Evolutionary conservation across 1,140 invertebrate species (phyloP).

Genomic region (Hyphantria cunea): DNA sequence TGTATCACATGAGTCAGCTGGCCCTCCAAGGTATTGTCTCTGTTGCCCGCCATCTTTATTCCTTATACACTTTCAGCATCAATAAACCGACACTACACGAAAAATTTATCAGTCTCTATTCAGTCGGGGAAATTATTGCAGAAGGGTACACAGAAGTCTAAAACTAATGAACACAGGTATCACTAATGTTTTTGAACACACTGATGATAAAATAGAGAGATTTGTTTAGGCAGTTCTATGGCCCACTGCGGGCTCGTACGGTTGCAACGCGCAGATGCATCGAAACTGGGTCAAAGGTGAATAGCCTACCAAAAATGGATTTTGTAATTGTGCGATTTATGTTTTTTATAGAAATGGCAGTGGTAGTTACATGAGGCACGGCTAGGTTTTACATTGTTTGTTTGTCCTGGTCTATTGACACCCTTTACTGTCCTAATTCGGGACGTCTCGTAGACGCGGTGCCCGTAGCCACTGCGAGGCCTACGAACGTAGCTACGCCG

Average conservation of each 20-base stretch:
- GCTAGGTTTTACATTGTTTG: conserved; percentile 40
- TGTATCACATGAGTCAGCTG: conserved; percentile 75
- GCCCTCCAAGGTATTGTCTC: conserved; percentile 51
- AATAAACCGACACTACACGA: conserved; percentile 45
- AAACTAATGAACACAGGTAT: conserved; percentile 76
- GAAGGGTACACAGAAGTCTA: conserved; percentile 43
- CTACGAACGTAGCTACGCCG: conserved; percentile 71
- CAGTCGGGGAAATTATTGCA: conserved; percentile 65
- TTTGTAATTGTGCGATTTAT: conserved; percentile 56
- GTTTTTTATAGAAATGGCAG: conserved; percentile 52
- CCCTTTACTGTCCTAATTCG: conserved; percentile 65
- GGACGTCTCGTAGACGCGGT: conserved; percentile 54
- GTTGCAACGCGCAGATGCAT: conserved; percentile 66
- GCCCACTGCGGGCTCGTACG: conserved; percentile 56
- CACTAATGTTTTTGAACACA: conserved; percentile 56
- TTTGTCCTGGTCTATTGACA: conserved; percentile 39
- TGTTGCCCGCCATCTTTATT: conserved; percentile 62
- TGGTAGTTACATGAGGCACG: conserved; percentile 51
- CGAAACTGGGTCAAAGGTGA: conserved; percentile 70
- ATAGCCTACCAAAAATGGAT: conserved; percentile 54
- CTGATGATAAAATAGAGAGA: conserved; percentile 24
- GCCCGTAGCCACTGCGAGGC: conserved; percentile 66
- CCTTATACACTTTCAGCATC: conserved; percentile 6
- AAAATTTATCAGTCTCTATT: conserved; percentile 56
- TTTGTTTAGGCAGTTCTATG: conserved; percentile 33